A percentile compares a stretch with the other conserved stretches of the same genome.
Conservation (phyloP, 1,140 invertebrate species). For the Nylanderia fulva region DNA sequence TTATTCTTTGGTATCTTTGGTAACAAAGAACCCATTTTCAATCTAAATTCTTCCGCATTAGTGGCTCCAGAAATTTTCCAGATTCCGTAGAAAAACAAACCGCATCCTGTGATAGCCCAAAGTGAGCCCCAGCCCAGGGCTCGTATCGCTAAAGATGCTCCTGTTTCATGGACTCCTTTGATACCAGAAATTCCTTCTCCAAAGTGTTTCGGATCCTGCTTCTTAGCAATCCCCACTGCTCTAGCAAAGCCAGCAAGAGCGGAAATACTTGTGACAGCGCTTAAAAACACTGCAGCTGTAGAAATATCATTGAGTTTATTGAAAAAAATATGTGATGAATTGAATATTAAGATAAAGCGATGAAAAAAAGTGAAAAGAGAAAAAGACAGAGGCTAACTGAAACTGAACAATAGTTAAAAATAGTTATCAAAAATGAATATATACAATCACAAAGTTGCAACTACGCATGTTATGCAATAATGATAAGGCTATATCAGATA, state of each 20-base stretch:
- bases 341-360: neutral
- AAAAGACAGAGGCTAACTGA: neutral
- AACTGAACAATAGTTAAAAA: constrained; percentile 2
- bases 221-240: constrained; percentile 91
- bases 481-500: neutral
- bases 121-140: constrained; percentile 95
- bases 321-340: neutral
- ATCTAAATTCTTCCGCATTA: constrained; percentile 91
- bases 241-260: constrained; percentile 93
- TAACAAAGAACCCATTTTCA: constrained; percentile 90
- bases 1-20: constrained; percentile 93
- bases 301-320: constrained; percentile 19
- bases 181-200: constrained; percentile 90
- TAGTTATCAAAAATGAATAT: neutral
- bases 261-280: constrained; percentile 92
- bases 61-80: constrained; percentile 96
- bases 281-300: constrained; percentile 89
- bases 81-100: constrained; percentile 92
- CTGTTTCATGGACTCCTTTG: constrained; percentile 90
- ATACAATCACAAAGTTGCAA: too few species aligned
- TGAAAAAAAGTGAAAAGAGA: neutral
- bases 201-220: constrained; percentile 93
- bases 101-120: constrained; percentile 93
- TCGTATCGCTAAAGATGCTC: constrained; percentile 91
- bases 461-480: neutral